Evolutionary conservation across 2,888 invertebrate species (phyloP).

Genomic region (Trachelus tabidus): DNA sequence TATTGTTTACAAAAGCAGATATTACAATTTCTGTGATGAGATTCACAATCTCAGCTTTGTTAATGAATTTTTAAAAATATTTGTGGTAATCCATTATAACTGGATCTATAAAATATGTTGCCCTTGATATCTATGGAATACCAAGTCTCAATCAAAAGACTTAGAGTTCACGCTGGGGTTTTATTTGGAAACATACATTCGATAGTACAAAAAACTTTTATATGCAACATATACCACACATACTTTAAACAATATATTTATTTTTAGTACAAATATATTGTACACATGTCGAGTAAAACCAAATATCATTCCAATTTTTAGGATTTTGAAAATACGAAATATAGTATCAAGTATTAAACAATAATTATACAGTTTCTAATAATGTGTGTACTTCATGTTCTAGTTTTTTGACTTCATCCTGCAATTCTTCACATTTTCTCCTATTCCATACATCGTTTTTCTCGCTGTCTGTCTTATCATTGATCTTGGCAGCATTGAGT

Average conservation of each 20-base stretch:
- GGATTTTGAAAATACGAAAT: background rate
- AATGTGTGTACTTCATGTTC: conserved; percentile 52
- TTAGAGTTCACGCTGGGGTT: background rate
- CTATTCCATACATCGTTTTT: background rate
- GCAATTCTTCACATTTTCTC: conserved; percentile 33
- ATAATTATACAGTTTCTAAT: conserved; percentile 6
- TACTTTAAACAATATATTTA: background rate
- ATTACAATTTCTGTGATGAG: background rate
- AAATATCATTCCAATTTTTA: background rate
- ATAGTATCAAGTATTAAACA: background rate
- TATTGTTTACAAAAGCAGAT: conserved; percentile 5
- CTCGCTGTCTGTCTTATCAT: background rate
- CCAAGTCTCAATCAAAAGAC: background rate
- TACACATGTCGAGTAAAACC: background rate
- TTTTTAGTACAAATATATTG: background rate
- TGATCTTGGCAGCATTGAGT: no score
- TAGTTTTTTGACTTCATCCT: conserved; percentile 47
- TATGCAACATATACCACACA: background rate
- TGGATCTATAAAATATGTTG: background rate
- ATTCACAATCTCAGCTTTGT: no score
- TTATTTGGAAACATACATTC: background rate
- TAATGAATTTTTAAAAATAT: no score
- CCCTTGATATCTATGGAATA: background rate
- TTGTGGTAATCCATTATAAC: background rate
- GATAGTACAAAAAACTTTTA: background rate